phyloP scores from a whole-genome alignment of 2,113 vertebrate species.

The Mungos mungo region DNA sequence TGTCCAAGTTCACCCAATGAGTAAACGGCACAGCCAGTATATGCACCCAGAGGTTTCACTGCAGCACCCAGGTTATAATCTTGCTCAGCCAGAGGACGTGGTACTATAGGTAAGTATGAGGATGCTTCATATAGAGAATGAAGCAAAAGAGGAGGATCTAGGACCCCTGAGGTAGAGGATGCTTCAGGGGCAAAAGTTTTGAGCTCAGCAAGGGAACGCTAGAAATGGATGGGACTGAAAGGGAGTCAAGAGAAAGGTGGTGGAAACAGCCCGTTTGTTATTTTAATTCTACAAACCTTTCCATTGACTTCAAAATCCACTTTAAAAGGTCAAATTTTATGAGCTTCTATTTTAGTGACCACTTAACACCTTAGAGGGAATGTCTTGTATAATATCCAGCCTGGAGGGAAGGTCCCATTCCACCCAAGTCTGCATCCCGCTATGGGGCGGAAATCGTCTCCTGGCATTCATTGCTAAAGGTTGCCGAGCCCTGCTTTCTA shows the following conservation, averaged over 20 bases:
- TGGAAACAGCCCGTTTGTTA: neutral
- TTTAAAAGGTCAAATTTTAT: neutral
- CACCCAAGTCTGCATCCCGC: neutral
- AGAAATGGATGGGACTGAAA: neutral
- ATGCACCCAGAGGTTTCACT: neutral
- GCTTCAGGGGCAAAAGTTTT: neutral
- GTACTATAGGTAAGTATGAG: neutral
- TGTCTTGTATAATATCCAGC: neutral
- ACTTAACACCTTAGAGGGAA: neutral
- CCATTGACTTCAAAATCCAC: neutral
- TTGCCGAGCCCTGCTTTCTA: neutral
- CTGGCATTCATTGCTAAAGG: neutral
- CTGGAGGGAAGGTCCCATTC: too few relatives aligned
- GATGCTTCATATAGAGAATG: neutral
- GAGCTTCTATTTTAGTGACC: neutral
- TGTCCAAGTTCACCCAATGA: neutral
- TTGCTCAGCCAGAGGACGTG: neutral
- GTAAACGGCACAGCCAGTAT: neutral
- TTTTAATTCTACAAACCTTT: neutral
- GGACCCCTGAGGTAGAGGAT: neutral
- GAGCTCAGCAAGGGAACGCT: neutral
- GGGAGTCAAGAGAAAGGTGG: neutral
- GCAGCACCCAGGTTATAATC: neutral
- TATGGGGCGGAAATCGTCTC: neutral
- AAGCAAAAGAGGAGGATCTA: neutral